A percentile compares a stretch with the other conserved stretches of the same genome.
Conservation (phyloP, 1,140 invertebrate genomes). For the Temnothorax curvispinosus region DNA sequence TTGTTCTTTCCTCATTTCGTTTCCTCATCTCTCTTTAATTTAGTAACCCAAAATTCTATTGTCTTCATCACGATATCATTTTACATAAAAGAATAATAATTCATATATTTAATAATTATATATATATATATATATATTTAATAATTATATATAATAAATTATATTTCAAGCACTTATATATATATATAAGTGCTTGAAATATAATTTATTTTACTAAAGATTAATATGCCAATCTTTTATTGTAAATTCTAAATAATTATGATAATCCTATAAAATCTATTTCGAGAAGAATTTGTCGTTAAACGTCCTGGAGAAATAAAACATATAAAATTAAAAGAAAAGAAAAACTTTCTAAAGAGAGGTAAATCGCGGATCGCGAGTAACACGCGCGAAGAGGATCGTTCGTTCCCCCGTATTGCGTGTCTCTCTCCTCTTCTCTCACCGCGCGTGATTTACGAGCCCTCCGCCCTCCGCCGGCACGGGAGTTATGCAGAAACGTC, state of each 20-base stretch:
- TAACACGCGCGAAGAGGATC: constrained; percentile 34
- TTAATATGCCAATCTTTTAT: not conserved
- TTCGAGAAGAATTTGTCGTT: not conserved
- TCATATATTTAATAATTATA: not conserved
- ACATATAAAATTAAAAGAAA: not conserved
- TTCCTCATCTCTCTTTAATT: not conserved
- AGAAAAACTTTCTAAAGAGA: not conserved
- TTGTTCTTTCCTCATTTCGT: not conserved
- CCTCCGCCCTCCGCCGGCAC: constrained; percentile 46
- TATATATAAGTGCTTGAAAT: not conserved
- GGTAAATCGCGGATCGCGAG: constrained; percentile 7
- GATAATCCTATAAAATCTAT: not conserved
- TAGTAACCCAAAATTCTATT: not conserved
- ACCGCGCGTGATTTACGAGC: constrained; percentile 59
- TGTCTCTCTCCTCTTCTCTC: constrained; percentile 27
- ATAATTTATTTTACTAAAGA: not conserved
- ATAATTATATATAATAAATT: no score
- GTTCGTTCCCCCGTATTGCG: not conserved
- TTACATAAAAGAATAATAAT: not conserved
- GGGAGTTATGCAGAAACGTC: constrained; percentile 70
- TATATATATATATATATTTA: no score
- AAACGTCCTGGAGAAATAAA: not conserved
- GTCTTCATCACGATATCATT: not conserved
- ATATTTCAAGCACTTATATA: no score
- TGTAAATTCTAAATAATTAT: not conserved